Evolutionary conservation across 2,888 invertebrate species (phyloP).

Genomic region (Clusia tigrina): DNA sequence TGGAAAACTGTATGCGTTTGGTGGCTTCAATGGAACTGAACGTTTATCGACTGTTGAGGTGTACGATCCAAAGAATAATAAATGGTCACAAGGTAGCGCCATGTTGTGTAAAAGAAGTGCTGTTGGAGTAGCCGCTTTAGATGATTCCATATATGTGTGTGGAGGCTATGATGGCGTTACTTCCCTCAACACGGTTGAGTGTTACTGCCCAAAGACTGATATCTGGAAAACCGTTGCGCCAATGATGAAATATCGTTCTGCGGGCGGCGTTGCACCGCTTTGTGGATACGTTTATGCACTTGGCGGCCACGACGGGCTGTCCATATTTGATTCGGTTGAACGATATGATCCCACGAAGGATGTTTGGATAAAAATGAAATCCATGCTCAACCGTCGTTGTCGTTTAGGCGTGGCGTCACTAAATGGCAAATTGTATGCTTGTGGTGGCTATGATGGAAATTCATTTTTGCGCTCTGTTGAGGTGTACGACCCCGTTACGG

Average conservation of each 20-base stretch:
- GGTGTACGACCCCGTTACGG: slow-evolving; percentile 77
- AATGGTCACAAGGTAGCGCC: slow-evolving; percentile 79
- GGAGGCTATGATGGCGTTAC: slow-evolving; percentile 87
- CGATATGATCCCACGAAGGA: slow-evolving; percentile 78
- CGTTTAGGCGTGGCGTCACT: slow-evolving; percentile 83
- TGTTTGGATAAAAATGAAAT: slow-evolving; percentile 76
- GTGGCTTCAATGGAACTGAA: slow-evolving; percentile 86
- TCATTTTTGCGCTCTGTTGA: slow-evolving; percentile 84
- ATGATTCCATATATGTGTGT: slow-evolving; percentile 82
- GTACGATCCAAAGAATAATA: slow-evolving; percentile 76
- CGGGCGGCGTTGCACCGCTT: slow-evolving; percentile 75
- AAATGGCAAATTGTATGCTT: slow-evolving; percentile 83
- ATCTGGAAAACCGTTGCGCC: slow-evolving; percentile 73
- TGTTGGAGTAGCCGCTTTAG: slow-evolving; percentile 81
- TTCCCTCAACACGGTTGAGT: slow-evolving; percentile 81
- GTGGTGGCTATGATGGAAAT: slow-evolving; percentile 86
- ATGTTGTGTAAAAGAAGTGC: slow-evolving; percentile 85
- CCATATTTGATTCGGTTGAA: slow-evolving; percentile 88
- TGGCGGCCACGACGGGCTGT: slow-evolving; percentile 88
- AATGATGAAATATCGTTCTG: slow-evolving; percentile 68
- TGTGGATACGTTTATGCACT: slow-evolving; percentile 79
- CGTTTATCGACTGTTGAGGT: slow-evolving; percentile 85
- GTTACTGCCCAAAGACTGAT: slow-evolving; percentile 78
- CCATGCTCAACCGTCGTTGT: slow-evolving; percentile 84
- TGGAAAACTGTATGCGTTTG: slow-evolving; percentile 80